Percentiles rank a stretch among this genome's conserved stretches.
Evolutionary conservation across 2,888 invertebrate genomes (phyloP).

Genomic region (Machimus rusticus): DNA sequence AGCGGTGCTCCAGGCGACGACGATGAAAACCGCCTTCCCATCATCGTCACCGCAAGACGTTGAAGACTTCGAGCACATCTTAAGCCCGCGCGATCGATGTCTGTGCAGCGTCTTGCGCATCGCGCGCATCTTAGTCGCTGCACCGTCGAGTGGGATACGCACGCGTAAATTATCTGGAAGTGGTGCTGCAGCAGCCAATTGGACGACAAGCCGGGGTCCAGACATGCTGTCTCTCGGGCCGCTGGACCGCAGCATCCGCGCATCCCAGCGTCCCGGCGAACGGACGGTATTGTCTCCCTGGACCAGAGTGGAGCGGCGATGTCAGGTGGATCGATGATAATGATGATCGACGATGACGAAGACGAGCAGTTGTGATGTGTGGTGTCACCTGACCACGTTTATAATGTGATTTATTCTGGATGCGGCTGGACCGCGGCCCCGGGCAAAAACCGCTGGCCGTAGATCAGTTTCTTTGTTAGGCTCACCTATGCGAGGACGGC

Average conservation of each 20-base stretch:
- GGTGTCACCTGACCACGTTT: constrained; percentile 29
- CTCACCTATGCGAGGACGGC: constrained; percentile 12
- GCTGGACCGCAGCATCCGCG: background rate
- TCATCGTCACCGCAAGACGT: background rate
- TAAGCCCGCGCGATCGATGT: background rate
- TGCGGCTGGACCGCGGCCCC: background rate
- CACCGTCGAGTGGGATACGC: background rate
- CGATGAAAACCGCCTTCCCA: constrained; percentile 33
- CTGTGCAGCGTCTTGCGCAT: background rate
- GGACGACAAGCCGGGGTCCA: constrained; percentile 31
- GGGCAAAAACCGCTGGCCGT: background rate
- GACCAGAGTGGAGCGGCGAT: background rate
- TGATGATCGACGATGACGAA: constrained; percentile 46
- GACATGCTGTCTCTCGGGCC: constrained; percentile 37
- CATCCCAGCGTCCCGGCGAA: background rate
- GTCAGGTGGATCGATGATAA: constrained; percentile 45
- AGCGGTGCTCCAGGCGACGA: background rate
- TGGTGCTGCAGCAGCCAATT: constrained; percentile 25
- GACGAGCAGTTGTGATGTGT: constrained; percentile 37
- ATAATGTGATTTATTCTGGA: constrained; percentile 37
- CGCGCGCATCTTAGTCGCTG: background rate
- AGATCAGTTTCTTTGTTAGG: constrained; percentile 38
- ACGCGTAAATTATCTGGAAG: constrained; percentile 31
- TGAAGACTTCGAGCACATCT: background rate
- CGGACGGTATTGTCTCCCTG: constrained; percentile 31